phyloP scores from a whole-genome alignment of 2,888 invertebrate genomes.

The Stramonita haemastoma region DNA sequence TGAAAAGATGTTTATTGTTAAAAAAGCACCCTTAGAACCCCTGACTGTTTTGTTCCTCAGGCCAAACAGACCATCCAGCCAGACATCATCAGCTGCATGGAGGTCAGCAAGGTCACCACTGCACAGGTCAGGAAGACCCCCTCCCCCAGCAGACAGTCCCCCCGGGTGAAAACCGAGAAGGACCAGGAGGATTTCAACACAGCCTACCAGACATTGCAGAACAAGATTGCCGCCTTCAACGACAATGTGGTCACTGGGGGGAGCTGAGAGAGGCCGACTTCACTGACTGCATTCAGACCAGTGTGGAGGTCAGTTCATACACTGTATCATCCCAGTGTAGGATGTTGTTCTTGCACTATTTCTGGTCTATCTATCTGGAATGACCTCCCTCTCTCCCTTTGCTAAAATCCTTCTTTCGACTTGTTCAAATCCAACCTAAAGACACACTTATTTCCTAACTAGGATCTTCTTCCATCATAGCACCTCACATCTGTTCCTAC shows the following conservation, averaged over 20 bases:
- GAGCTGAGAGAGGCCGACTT: slow-evolving; percentile 60
- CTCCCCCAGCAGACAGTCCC: slow-evolving; percentile 24
- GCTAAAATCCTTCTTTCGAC: too few relatives aligned
- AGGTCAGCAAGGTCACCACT: slow-evolving; percentile 12
- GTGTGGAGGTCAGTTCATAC: slow-evolving; percentile 57
- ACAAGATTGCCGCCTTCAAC: slow-evolving; percentile 63
- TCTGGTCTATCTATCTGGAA: too few relatives aligned
- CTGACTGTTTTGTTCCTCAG: slow-evolving; percentile 1
- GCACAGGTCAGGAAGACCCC: neutral
- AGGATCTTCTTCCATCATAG: too few relatives aligned
- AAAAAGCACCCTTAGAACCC: too few relatives aligned
- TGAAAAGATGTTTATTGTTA: too few relatives aligned
- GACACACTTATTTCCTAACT: too few relatives aligned
- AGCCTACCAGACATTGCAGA: slow-evolving; percentile 59
- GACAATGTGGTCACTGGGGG: slow-evolving; percentile 59
- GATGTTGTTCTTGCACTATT: too few relatives aligned
- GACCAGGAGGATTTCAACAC: slow-evolving; percentile 51
- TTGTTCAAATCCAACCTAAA: too few relatives aligned
- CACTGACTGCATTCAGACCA: slow-evolving; percentile 62
- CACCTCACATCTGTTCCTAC: too few relatives aligned
- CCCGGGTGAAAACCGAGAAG: slow-evolving; percentile 46
- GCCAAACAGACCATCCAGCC: slow-evolving; percentile 32
- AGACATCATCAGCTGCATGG: slow-evolving; percentile 25
- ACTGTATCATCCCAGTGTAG: too few relatives aligned
- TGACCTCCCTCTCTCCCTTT: too few relatives aligned